Percentiles rank a stretch among this genome's conserved stretches.
phyloP scores from a whole-genome alignment of 2,113 vertebrate genomes.

The Gymnobelideus leadbeateri region DNA sequence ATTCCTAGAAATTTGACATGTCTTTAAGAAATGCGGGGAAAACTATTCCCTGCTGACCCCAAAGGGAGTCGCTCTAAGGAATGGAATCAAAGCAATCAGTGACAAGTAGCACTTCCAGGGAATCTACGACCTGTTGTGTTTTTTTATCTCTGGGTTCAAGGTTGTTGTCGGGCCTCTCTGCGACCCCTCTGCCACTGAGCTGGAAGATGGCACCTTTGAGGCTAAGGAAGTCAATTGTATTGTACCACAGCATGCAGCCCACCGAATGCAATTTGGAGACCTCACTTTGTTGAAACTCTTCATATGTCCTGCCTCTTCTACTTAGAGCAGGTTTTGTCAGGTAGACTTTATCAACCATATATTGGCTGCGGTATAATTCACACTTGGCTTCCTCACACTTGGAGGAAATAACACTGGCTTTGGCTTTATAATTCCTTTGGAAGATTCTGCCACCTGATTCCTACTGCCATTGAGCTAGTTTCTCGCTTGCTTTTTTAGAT shows the following conservation, averaged over 20 bases:
- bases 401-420: slow-evolving; percentile 63
- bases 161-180: slow-evolving; percentile 18
- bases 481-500: slow-evolving; percentile 23
- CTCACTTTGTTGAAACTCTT: not conserved
- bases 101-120: not conserved
- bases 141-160: not conserved
- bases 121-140: slow-evolving; percentile 47
- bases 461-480: slow-evolving; percentile 40
- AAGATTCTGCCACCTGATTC: slow-evolving; percentile 67
- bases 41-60: not conserved
- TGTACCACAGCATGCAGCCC: not conserved
- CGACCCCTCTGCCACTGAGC: not conserved
- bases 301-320: not conserved
- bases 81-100: slow-evolving; percentile 10
- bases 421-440: slow-evolving; percentile 64
- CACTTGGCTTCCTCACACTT: no score
- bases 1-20: slow-evolving; percentile 59
- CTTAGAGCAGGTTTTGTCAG: not conserved
- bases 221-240: not conserved
- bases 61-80: not conserved
- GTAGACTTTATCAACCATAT: not conserved
- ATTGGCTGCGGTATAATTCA: slow-evolving; percentile 25
- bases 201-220: slow-evolving; percentile 3
- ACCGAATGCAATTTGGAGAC: slow-evolving; percentile 48
- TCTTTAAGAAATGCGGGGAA: not conserved